A percentile compares a stretch with the other conserved stretches of the same genome.
These are phyloP conservation scores for Saccostrea echinata DNA, from an alignment of 1,140 invertebrate species.

Conservation along the genomic window DNA sequence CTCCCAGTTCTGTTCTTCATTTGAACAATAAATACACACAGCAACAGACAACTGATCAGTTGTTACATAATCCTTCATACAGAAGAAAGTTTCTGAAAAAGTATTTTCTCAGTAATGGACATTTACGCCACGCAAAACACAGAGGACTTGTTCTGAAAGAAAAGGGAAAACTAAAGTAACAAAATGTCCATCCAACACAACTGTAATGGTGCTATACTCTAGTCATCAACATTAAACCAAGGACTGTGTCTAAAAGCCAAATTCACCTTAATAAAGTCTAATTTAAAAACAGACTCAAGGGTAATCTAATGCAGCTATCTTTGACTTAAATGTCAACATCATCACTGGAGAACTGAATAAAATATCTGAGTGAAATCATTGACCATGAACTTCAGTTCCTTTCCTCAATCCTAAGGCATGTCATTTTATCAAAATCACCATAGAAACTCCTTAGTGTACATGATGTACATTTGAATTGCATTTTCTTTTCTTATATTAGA, in stretches of 20 bases:
- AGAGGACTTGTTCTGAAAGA: constrained; percentile 41
- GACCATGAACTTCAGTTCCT: neutral
- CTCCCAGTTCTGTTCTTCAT: neutral
- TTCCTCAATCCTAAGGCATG: neutral
- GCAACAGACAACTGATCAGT: neutral
- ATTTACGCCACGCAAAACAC: constrained; percentile 57
- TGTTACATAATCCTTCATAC: constrained; percentile 40
- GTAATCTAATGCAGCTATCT: neutral
- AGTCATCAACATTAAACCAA: neutral
- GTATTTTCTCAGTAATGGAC: constrained; percentile 52
- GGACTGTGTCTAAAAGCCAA: neutral
- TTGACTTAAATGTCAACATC: neutral
- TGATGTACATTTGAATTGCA: neutral
- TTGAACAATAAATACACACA: neutral
- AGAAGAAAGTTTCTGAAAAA: constrained; percentile 50
- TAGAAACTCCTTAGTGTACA: neutral
- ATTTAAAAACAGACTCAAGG: neutral
- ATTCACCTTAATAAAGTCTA: neutral
- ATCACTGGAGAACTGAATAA: neutral
- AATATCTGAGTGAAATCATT: neutral
- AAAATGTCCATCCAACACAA: neutral
- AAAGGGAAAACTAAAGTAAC: neutral
- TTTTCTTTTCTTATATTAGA: neutral
- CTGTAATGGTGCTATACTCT: constrained; percentile 22
- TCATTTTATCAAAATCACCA: neutral